Evolutionary conservation across 2,113 vertebrate species (phyloP), one percentile per base, ranked within the genome.

Genomic region (Aspiorhynchus laticeps): DNA sequence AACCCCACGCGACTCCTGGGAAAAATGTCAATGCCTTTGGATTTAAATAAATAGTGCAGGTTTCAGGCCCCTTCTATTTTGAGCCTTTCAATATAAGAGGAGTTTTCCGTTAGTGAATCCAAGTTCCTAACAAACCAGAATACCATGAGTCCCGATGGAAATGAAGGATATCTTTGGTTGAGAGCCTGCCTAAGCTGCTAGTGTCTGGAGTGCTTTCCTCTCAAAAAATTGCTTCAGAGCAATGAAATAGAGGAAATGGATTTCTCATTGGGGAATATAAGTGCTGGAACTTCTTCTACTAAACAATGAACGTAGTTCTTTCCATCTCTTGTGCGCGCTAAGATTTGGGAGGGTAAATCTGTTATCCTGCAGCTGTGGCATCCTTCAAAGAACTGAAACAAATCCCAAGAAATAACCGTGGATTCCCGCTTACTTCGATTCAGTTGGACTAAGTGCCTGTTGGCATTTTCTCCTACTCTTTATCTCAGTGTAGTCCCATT

Each of bases 181-280:
- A 87, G 75, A 85, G 61, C 61, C 46, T 83, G 56, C 7, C 74
- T 80, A 83, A 80, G 28, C 65, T 80, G 46, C 33, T 28, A 41
- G 76, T 5, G 59, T 85, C 51, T 83, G 51, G 33, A 82, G 78
- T 41, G 53, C 73, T 63, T 76, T 69, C 73, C 41, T 14, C 63
- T 81, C 31, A n/a, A 67, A n/a, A n/a, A n/a, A n/a, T 31, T 71
- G 88, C 85, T 81, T 87, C 31, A 65, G 53, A 87, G 51, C 48
- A 77, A 41, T 59, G 74, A 74, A 71, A 83, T 21, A 11, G 71
- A 89, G 61, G 86, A 77, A 89, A 85, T 77, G 77, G 82, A 77
- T 81, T 89, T 89, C 76, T 81, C 85, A 82, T 71, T 71, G 31
- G 85, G 82, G 85, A 88, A 89, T 81, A 89, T 81, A 63, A 80